Evolutionary conservation across 2,888 invertebrate species (phyloP), one percentile per base, ranked within the genome.

Genomic region (Parnassius mnemosyne): DNA sequence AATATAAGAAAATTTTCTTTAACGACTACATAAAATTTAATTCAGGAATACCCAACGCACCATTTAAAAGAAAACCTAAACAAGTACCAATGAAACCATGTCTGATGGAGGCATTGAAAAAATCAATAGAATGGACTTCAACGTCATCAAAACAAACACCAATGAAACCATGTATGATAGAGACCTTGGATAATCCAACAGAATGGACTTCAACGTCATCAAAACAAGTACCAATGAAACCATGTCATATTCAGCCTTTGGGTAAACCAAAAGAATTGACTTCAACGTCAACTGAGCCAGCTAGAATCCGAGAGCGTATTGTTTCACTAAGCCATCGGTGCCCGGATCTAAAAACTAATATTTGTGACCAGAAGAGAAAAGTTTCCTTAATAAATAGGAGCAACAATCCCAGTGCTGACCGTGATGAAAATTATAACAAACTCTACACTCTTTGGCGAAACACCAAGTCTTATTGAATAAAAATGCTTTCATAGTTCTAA

Each of bases 11-110:
- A 1, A 53, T 76, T 3, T 87, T 76, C 56, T 41, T 64, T 10
- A 75, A 71, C 47, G 87, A 86, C 64, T 64, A 69, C 50, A 53
- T 68, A 12, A 63, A 65, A 2, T 46, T 79, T 9, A 66, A 78
- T 56, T 53, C 63, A 0, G 13, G 25, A 0, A 65, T 57, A 1
- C 55, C 68, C 0, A 63, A 71, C 41, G 81, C 77, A 7, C 85
- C 87, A 0, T 85, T 85, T 58, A 73, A 61, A 59, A 69, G 52
- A 10, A 70, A 58, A 41, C 71, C 76, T 43, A 54, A 16, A 3
- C 16, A 49, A 42, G 11, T 42, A 10, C n/a, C n/a, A n/a, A 42
- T 16, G n/a, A 25, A 13, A 47, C 47, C 47, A 20, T 12, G 49
- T 49, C 49, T 9, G 9, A 13, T 34, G n/a, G 3, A 9, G 3